Conservation (phyloP, 2,888 invertebrate genomes). For the Melitaea athalia region DNA sequence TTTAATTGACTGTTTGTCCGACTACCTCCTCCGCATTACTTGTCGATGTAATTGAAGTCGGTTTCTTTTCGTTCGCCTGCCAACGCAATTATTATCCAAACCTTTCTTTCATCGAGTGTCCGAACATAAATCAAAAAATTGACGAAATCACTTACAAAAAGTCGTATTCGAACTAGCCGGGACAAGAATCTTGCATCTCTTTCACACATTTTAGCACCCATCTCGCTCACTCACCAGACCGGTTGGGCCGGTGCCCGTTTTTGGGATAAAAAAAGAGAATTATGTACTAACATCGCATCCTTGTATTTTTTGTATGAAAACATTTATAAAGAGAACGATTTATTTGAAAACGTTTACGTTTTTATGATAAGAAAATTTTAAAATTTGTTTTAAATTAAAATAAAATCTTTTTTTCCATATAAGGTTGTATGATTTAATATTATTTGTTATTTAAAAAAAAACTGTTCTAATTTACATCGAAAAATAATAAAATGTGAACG, state of each 20-base stretch:
- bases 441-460: no score
- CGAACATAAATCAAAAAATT: neutral
- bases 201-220: neutral
- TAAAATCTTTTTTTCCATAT: no score
- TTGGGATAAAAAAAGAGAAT: constrained; percentile 6
- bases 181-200: neutral
- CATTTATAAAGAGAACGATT: neutral
- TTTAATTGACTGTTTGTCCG: no score
- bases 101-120: no score
- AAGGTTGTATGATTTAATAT: no score
- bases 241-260: constrained; percentile 13
- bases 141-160: constrained; percentile 5
- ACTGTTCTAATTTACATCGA: no score
- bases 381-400: no score
- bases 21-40: no score
- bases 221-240: constrained; percentile 11
- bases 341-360: neutral
- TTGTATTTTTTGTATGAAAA: neutral
- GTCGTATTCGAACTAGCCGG: neutral
- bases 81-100: no score
- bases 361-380: neutral
- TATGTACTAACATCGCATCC: neutral
- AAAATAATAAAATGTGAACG: no score
- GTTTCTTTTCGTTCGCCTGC: no score
- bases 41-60: no score